phyloP scores from a whole-genome alignment of 2,888 invertebrate species.

The Epicampocera succincta region DNA sequence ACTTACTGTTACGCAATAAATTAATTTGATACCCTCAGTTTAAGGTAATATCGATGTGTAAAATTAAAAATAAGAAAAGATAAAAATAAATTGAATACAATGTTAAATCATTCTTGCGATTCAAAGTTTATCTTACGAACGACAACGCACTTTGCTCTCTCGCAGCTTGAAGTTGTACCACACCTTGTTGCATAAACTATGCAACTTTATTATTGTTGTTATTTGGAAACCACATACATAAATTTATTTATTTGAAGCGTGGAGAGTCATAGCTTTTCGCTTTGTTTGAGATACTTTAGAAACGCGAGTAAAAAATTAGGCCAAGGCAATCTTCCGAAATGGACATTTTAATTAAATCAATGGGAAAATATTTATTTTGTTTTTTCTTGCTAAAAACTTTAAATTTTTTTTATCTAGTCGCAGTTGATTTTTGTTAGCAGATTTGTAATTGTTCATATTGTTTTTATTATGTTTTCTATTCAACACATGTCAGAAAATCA shows the following conservation, averaged over 20 bases:
- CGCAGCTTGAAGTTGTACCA: conserved; percentile 63
- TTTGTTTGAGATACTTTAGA: conserved; percentile 37
- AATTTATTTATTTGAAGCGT: conserved; percentile 20
- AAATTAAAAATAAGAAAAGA: not conserved
- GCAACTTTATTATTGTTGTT: conserved; percentile 25
- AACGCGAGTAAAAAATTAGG: conserved; percentile 65
- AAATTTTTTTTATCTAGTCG: conserved; percentile 37
- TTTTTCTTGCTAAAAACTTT: conserved; percentile 1
- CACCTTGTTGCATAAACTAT: conserved; percentile 61
- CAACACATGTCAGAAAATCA: conserved; percentile 67
- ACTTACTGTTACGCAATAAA: conserved; percentile 37
- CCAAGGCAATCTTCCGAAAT: conserved; percentile 70
- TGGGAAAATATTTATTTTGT: conserved; percentile 64
- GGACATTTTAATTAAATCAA: conserved; percentile 71
- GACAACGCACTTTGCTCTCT: conserved; percentile 68
- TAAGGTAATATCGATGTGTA: conserved; percentile 24
- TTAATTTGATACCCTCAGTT: conserved; percentile 29
- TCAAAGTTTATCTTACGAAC: conserved; percentile 52
- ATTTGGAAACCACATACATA: not conserved
- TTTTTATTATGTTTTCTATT: conserved; percentile 49
- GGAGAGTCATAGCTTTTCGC: conserved; percentile 40
- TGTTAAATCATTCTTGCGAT: conserved; percentile 46
- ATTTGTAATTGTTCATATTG: conserved; percentile 32
- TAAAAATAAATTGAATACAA: conserved; percentile 15
- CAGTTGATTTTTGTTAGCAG: conserved; percentile 9